These are phyloP conservation scores for Eristalis arbustorum DNA, from an alignment of 2,888 invertebrate species.

Conservation along the genomic window DNA sequence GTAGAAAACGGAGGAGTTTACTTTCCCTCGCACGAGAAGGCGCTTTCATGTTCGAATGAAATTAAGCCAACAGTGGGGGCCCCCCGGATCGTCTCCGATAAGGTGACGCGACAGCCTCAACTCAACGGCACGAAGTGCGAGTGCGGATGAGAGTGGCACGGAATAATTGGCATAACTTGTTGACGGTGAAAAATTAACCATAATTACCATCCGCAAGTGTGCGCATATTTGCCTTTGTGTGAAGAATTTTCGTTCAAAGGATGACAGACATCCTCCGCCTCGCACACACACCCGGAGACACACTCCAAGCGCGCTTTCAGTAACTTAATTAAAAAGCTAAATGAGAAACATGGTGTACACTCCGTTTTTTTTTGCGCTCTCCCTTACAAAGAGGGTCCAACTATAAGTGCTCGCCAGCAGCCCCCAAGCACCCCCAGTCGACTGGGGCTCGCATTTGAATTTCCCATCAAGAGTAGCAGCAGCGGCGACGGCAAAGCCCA, in stretches of 20 bases:
- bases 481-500: constrained; percentile 14
- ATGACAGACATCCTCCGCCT: constrained; percentile 39
- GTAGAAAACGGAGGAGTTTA: constrained; percentile 17
- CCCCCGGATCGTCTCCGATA: not conserved
- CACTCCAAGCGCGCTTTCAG: constrained; percentile 43
- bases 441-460: constrained; percentile 40
- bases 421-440: constrained; percentile 15
- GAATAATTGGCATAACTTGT: constrained; percentile 65
- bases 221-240: constrained; percentile 32
- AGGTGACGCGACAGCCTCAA: not conserved
- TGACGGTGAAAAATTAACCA: constrained; percentile 65
- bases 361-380: not conserved
- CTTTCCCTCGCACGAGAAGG: constrained; percentile 23
- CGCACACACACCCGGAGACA: not conserved
- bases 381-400: not conserved
- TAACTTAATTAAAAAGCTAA: constrained; percentile 67
- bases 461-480: constrained; percentile 34
- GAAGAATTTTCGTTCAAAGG: not conserved
- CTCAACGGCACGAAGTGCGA: not conserved
- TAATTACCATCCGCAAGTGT: constrained; percentile 63
- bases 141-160: constrained; percentile 2
- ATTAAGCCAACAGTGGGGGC: constrained; percentile 34
- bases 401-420: not conserved
- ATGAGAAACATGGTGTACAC: constrained; percentile 25
- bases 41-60: constrained; percentile 64